Percentiles rank a stretch among this genome's conserved stretches.
phyloP scores from a whole-genome alignment of 2,888 invertebrate species.

The Mythimna impura region DNA sequence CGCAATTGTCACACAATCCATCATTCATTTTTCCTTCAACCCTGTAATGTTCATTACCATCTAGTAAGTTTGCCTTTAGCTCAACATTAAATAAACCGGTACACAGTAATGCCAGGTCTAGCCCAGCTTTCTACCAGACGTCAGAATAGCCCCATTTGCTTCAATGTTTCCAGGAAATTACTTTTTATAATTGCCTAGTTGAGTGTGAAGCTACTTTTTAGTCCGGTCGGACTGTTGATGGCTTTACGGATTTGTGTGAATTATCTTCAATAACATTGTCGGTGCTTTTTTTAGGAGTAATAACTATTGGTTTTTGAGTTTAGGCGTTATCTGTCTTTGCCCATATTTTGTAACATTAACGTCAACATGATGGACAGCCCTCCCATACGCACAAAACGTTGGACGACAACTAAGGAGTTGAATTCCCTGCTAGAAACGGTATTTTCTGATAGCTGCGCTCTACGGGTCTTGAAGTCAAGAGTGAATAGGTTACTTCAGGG shows the following conservation, averaged over 20 bases:
- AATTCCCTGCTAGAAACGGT: no score
- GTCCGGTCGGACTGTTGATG: constrained; percentile 27
- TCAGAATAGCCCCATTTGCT: constrained; percentile 33
- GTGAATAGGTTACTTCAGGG: no score
- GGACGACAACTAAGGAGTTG: no score
- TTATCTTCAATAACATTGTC: constrained; percentile 4
- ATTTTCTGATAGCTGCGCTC: no score
- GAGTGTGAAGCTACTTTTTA: constrained; percentile 27
- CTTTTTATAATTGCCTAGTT: constrained; percentile 55
- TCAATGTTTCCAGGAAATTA: constrained; percentile 55
- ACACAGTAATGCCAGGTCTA: constrained; percentile 28
- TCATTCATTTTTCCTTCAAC: no score
- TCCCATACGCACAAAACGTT: no score
- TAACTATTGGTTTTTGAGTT: not conserved
- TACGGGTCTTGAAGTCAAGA: no score
- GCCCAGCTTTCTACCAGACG: constrained; percentile 58
- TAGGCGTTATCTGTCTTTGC: no score
- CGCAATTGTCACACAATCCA: no score
- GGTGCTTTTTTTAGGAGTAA: not conserved
- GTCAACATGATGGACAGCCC: no score
- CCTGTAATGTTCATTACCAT: not conserved
- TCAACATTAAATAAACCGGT: constrained; percentile 43
- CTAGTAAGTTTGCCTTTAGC: constrained; percentile 25
- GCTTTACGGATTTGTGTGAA: not conserved
- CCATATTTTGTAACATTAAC: no score